Evolutionary conservation across 2,797 vertebrate genomes (phyloP).

Genomic region (Leuciscus waleckii): DNA sequence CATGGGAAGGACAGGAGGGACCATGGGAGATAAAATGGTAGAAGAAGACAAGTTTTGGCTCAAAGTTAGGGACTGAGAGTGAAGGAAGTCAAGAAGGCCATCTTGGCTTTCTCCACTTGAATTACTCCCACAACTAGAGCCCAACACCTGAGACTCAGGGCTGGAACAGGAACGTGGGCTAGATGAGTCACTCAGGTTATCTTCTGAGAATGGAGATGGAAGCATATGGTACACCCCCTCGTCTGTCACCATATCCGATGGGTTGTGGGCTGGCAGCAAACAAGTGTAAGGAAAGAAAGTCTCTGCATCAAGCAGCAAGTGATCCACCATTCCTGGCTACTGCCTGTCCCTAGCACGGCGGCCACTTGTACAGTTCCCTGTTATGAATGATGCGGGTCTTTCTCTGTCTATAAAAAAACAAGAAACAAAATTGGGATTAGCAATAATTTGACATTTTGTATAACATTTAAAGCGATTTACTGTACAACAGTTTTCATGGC

Average conservation of each 20-base stretch:
- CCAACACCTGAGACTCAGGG: conserved; percentile 87
- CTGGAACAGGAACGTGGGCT: conserved; percentile 93
- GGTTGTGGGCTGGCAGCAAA: conserved; percentile 71
- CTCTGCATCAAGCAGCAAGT: conserved; percentile 90
- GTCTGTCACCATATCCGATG: conserved; percentile 84
- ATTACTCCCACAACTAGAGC: conserved; percentile 88
- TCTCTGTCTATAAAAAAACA: background rate
- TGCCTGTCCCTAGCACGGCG: conserved; percentile 46
- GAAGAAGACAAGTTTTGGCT: conserved; percentile 62
- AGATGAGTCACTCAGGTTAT: conserved; percentile 89
- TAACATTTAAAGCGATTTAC: background rate
- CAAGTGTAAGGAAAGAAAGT: conserved; percentile 81
- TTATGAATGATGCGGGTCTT: conserved; percentile 19
- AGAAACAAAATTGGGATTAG: background rate
- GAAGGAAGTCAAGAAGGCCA: conserved; percentile 89
- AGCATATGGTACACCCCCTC: conserved; percentile 86
- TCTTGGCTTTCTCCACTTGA: conserved; percentile 87
- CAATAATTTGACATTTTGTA: background rate
- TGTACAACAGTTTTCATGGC: background rate
- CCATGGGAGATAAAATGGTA: conserved; percentile 48
- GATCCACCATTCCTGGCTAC: conserved; percentile 90
- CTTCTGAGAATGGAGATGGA: conserved; percentile 90
- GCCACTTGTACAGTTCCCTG: conserved; percentile 45
- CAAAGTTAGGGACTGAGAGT: conserved; percentile 86
- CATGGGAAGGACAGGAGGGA: conserved; percentile 67